Base-by-base conservation (phyloP, 2,888 invertebrate genomes). In the Apamea crenata region DNA sequence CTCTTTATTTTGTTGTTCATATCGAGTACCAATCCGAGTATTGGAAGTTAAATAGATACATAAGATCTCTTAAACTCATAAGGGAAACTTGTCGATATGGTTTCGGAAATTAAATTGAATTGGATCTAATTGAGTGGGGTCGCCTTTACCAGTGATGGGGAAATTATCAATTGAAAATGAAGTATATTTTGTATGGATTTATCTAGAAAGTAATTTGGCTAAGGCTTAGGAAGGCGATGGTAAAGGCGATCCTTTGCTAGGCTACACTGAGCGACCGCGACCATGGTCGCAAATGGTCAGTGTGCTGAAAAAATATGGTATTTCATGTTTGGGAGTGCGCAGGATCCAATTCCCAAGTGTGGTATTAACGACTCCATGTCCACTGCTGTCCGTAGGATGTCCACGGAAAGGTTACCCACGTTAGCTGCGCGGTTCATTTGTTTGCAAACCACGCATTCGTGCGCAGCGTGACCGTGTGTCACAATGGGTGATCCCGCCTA, bases 141-240 rank as follows among this genome's bases (percentile, higher is more conserved):
- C 36, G 68, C 36, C 61, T 63, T 74, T 74, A 14, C 14, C 5
- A 74, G 40, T 63, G 36, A 32, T 78, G 29, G 36, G 21, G 66
- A 77, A 40, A 63, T 61, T 72, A 66, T 59, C 10, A 66, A 59
- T 77, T 70, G 66, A 63, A 81, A 65, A 66, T 59, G n/a, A 74
- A 70, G 25, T 78, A 83, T 86, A 86, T 86, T 86, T 86, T 86
- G 67, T 79, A 87, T 70, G 84, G 47, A 79, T 86, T 73, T 86
- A 83, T 67, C 18, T 77, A 85, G 75, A 61, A 12, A 71, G 76
- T 82, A 71, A 40, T 21, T 72, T 69, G n/a, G 36, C 5, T 50
- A 59, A 77, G 12, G 53, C n/a, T 66, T 40, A 63, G 50, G 16
- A 18, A 65, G 47, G 36, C 36, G 16, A 29, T 75, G 69, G 32